Evolutionary conservation across 1,140 invertebrate genomes (phyloP), one percentile per base, ranked within the genome.

Genomic region (Berghia stephanieae): DNA sequence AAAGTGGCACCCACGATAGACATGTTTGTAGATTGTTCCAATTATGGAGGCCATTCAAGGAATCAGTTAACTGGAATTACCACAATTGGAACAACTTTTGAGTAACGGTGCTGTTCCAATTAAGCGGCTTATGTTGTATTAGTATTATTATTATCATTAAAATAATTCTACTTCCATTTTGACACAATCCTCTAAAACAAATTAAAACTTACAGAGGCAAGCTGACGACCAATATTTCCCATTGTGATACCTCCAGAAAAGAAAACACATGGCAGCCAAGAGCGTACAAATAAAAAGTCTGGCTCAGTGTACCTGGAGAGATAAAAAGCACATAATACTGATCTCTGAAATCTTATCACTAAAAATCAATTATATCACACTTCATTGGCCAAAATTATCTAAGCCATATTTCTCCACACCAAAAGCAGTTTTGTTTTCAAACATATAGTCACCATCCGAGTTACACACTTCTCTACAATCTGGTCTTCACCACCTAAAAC

Each of bases 161-260:
- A n/a, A n/a, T n/a, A n/a, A n/a, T n/a, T n/a, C n/a, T n/a, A n/a
- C n/a, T n/a, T n/a, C n/a, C n/a, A n/a, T n/a, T n/a, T n/a, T n/a
- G n/a, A n/a, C n/a, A n/a, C n/a, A n/a, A n/a, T n/a, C n/a, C n/a
- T n/a, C n/a, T 24, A 63, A 63, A 27, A 63, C 57, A 10, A 63
- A 63, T 31, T 6, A 36, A 1, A 72, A 84, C 85, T 85, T 80
- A 89, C 88, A 80, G 84, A 80, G 42, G 90, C 90, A 21, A 91
- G 78, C 77, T 90, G 89, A 78, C 89, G 75, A 16, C 90, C 90
- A 73, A 91, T 90, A 77, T 89, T 90, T 24, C 89, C 90, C 76
- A 91, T 88, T 21, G 90, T 91, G 55, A 91, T 88, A 68, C 89
- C 90, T n/a, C 90, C 90, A 57, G 90, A 90, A 84, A 91, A 91